phyloP scores from a whole-genome alignment of 2,113 vertebrate species.

The Paramisgurnus dabryanus region DNA sequence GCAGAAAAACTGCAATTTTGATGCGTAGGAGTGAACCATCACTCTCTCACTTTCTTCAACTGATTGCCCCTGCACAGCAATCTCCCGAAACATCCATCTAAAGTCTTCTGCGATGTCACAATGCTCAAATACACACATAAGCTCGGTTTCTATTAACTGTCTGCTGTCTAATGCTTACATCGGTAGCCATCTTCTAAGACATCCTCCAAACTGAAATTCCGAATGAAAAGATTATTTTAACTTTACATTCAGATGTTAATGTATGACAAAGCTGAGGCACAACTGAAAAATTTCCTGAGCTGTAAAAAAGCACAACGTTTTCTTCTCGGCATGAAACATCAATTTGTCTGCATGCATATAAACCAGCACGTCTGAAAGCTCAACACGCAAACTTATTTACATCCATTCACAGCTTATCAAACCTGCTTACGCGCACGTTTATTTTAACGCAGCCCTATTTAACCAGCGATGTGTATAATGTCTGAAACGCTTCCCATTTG shows the following conservation, averaged over 20 bases:
- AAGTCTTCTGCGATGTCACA: conserved; percentile 36
- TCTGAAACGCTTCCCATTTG: conserved; percentile 44
- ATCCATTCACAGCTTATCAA: background rate
- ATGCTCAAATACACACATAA: conserved; percentile 25
- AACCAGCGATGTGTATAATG: conserved; percentile 46
- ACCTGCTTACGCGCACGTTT: background rate
- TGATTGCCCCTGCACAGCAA: conserved; percentile 33
- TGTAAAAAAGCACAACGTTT: no score
- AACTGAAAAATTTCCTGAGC: no score
- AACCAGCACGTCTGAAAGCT: no score
- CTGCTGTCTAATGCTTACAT: conserved; percentile 2
- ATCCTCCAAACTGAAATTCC: no score
- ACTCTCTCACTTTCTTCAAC: conserved; percentile 34
- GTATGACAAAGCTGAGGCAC: no score
- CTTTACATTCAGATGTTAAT: no score
- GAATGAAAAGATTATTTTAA: no score
- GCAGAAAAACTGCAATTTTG: conserved; percentile 25
- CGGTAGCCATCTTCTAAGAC: background rate
- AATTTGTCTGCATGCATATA: no score
- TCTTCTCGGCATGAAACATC: no score
- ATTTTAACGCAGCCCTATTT: conserved; percentile 39
- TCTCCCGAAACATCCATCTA: conserved; percentile 46
- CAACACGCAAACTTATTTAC: background rate
- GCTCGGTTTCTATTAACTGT: background rate
- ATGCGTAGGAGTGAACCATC: conserved; percentile 21